Percentiles rank a stretch among this genome's conserved stretches.
These are phyloP conservation scores for Sula dactylatra DNA, from an alignment of 2,113 vertebrate genomes.

Conservation along the genomic window DNA sequence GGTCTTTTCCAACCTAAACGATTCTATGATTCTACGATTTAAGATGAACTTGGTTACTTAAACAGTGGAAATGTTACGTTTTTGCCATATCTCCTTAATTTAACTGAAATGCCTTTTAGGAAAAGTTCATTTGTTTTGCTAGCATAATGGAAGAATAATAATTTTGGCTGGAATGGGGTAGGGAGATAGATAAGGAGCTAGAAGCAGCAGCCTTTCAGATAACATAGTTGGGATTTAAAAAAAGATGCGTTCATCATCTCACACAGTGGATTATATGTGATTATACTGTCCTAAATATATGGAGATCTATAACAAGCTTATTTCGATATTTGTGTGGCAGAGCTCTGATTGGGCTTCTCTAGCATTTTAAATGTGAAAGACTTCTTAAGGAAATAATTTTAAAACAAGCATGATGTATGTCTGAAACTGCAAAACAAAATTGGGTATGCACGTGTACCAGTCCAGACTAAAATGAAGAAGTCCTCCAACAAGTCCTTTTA, in stretches of 20 bases:
- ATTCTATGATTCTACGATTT: neutral
- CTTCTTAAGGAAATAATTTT: neutral
- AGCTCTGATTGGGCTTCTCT: neutral
- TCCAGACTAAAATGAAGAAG: neutral
- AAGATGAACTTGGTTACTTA: neutral
- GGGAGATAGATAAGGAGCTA: neutral
- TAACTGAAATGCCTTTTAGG: neutral
- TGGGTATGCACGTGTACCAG: neutral
- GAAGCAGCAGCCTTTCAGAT: neutral
- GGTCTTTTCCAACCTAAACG: no score
- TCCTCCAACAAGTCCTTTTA: neutral
- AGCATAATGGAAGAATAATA: neutral
- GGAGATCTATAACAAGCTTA: neutral
- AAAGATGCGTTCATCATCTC: neutral
- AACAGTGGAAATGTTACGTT: neutral
- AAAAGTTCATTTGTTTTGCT: neutral
- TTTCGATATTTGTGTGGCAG: neutral
- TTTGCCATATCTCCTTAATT: neutral
- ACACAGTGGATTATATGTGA: neutral
- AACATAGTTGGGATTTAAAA: neutral
- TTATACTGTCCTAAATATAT: neutral
- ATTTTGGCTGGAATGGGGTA: neutral
- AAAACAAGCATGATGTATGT: neutral
- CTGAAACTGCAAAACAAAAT: neutral
- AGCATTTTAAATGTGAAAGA: neutral